Conservation (phyloP, 2,888 invertebrate species). For the Trachelus tabidus region DNA sequence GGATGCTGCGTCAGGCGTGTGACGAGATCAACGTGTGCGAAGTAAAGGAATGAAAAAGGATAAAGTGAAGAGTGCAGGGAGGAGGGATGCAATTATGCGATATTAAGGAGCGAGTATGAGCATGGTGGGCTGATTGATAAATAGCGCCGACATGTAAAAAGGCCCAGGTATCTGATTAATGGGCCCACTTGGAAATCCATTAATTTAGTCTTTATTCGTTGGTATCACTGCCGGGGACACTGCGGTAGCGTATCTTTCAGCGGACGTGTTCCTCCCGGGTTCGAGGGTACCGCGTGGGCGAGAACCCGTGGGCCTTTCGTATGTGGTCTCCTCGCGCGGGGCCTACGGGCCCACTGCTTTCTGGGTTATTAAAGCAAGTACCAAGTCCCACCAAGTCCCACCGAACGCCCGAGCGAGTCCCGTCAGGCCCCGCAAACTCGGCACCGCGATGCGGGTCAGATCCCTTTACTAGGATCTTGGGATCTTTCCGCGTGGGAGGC, state of each 20-base stretch:
- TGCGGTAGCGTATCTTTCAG: neutral
- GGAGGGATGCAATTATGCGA: neutral
- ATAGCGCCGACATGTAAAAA: conserved; percentile 3
- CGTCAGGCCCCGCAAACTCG: neutral
- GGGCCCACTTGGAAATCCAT: neutral
- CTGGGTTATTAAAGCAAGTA: conserved; percentile 7
- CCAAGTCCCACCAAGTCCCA: neutral
- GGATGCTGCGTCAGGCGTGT: neutral
- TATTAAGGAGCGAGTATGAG: neutral
- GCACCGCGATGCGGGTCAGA: neutral
- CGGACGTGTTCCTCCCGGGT: neutral
- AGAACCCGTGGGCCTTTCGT: neutral
- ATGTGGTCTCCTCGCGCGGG: neutral
- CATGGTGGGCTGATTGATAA: neutral
- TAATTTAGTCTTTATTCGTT: conserved; percentile 10
- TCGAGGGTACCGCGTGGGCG: conserved; percentile 5
- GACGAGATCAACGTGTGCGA: neutral
- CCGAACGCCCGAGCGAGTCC: neutral
- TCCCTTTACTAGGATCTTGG: neutral
- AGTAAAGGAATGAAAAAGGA: neutral
- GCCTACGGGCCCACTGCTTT: conserved; percentile 1
- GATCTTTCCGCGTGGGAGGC: neutral
- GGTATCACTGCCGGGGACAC: neutral
- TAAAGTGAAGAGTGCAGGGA: neutral
- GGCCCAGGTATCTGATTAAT: conserved; percentile 15